Evolutionary conservation across 1,140 invertebrate species (phyloP).

Genomic region (Odontomachus brunneus): DNA sequence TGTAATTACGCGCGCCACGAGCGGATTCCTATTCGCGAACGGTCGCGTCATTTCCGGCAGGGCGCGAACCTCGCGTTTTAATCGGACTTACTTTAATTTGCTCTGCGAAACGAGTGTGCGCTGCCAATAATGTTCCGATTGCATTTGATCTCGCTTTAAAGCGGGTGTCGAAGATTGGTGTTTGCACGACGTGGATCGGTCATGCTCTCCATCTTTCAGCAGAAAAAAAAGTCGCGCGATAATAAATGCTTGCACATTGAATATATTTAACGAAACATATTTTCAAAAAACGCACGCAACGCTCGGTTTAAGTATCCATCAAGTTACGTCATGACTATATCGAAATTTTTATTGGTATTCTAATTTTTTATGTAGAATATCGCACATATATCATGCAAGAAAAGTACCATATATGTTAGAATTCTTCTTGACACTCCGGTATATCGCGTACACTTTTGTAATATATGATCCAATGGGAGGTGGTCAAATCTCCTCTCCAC

Average conservation of each 20-base stretch:
- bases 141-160: slow-evolving; percentile 53
- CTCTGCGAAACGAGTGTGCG: slow-evolving; percentile 47
- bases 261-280: neutral
- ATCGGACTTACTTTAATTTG: slow-evolving; percentile 57
- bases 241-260: neutral
- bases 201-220: neutral
- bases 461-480: neutral
- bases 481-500: neutral
- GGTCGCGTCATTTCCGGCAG: slow-evolving; percentile 30
- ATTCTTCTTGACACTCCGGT: no score
- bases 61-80: slow-evolving; percentile 26
- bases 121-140: slow-evolving; percentile 49
- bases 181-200: slow-evolving; percentile 32
- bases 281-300: no score
- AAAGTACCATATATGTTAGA: neutral
- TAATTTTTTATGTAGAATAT: neutral
- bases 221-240: neutral
- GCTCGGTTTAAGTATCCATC: no score
- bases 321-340: no score
- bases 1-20: slow-evolving; percentile 39
- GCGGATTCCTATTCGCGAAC: slow-evolving; percentile 32
- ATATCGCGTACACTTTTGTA: neutral
- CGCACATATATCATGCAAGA: neutral
- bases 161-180: neutral
- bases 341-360: no score